Evolutionary conservation across 2,888 invertebrate species (phyloP).

Genomic region (Brachyptera putata): DNA sequence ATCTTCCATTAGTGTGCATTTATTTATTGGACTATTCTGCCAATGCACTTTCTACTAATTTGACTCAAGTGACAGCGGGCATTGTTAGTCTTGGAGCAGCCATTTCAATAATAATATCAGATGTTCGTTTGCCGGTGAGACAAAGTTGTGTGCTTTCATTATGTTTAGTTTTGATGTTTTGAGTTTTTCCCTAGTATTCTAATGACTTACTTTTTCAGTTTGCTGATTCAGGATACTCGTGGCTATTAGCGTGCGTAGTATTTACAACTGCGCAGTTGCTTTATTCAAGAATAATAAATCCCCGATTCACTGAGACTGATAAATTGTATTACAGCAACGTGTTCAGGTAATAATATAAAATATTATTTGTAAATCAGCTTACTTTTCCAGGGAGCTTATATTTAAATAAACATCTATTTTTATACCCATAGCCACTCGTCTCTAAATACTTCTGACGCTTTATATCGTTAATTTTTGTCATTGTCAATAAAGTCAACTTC

Average conservation of each 20-base stretch:
- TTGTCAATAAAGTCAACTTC: too few relatives aligned
- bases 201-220: constrained; percentile 28
- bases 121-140: constrained; percentile 30
- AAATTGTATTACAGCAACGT: constrained; percentile 38
- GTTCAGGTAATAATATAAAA: constrained; percentile 32
- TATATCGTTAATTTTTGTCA: too few relatives aligned
- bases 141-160: neutral
- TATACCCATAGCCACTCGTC: too few relatives aligned
- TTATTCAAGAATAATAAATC: constrained; percentile 36
- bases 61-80: constrained; percentile 32
- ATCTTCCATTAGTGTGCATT: constrained; percentile 35
- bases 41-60: constrained; percentile 29
- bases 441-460: too few relatives aligned
- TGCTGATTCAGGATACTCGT: constrained; percentile 38
- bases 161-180: neutral
- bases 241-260: constrained; percentile 37
- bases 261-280: constrained; percentile 36
- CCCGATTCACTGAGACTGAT: constrained; percentile 36
- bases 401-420: neutral
- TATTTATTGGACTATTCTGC: constrained; percentile 37
- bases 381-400: neutral
- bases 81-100: constrained; percentile 34
- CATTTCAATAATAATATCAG: constrained; percentile 28
- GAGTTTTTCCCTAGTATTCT: neutral
- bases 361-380: neutral